Conservation (phyloP, 1,140 invertebrate genomes). For the Danaus melanippus region DNA sequence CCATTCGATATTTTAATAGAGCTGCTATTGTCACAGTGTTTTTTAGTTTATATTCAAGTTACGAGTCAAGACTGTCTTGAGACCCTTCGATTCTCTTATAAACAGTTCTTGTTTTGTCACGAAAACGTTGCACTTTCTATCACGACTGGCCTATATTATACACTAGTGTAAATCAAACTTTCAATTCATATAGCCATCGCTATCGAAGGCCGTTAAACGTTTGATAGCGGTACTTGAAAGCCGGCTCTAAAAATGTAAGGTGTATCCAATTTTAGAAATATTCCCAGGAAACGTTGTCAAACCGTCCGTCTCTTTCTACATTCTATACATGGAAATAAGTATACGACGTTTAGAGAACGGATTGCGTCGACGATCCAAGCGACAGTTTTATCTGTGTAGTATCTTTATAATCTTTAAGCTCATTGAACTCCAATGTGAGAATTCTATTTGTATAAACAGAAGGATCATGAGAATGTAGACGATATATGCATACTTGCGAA, state of each 20-base stretch:
- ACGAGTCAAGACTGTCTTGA: constrained; percentile 10
- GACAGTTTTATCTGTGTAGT: constrained; percentile 30
- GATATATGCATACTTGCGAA: constrained; percentile 5
- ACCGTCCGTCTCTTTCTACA: constrained; percentile 20
- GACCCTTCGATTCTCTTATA: constrained; percentile 24
- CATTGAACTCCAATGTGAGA: constrained; percentile 18
- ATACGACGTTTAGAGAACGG: constrained; percentile 35
- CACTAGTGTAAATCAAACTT: constrained; percentile 39
- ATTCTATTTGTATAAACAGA: neutral
- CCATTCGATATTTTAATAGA: no score
- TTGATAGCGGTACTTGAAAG: constrained; percentile 6
- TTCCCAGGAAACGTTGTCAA: constrained; percentile 42
- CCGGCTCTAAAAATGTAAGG: constrained; percentile 10
- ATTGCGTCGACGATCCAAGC: constrained; percentile 26
- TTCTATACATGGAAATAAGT: constrained; percentile 39
- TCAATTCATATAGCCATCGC: constrained; percentile 21
- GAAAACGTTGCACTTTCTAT: constrained; percentile 44
- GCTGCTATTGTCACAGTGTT: constrained; percentile 4
- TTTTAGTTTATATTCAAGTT: constrained; percentile 8
- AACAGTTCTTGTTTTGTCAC: constrained; percentile 39
- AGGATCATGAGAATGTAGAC: constrained; percentile 2
- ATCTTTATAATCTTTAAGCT: constrained; percentile 16
- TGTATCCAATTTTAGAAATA: constrained; percentile 30
- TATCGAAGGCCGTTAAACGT: constrained; percentile 10
- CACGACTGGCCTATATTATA: constrained; percentile 45